Percentiles rank a stretch among this genome's conserved stretches.
Evolutionary conservation across 2,113 vertebrate species (phyloP).

Genomic region (Podiceps cristatus): DNA sequence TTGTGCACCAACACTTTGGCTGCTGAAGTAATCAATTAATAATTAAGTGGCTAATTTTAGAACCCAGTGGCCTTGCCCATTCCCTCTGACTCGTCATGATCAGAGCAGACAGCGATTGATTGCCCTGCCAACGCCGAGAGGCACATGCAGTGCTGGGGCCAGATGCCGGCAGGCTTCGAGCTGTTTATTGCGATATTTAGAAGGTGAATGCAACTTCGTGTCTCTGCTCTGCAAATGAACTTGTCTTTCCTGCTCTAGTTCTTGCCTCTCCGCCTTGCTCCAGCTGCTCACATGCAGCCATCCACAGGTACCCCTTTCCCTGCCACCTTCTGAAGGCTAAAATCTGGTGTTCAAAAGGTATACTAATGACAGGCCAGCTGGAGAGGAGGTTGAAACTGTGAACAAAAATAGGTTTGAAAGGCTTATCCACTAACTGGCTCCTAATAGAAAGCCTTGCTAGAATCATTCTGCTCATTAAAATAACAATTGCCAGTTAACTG

Average conservation of each 20-base stretch:
- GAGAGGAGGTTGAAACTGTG: not conserved
- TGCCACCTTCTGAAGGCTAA: not conserved
- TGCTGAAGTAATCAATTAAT: slow-evolving; percentile 73
- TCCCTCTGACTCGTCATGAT: not conserved
- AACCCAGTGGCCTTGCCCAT: not conserved
- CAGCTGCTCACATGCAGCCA: not conserved
- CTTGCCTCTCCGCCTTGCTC: not conserved
- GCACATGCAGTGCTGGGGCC: not conserved
- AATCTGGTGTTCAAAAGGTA: not conserved
- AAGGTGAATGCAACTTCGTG: not conserved
- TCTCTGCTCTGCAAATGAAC: not conserved
- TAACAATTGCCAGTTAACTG: not conserved
- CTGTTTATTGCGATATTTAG: not conserved
- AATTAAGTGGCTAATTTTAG: slow-evolving; percentile 74
- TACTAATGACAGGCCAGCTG: not conserved
- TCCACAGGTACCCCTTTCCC: not conserved
- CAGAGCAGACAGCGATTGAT: slow-evolving; percentile 65
- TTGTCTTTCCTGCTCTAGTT: not conserved
- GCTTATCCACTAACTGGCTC: not conserved
- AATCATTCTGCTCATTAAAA: slow-evolving; percentile 6
- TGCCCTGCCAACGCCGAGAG: not conserved
- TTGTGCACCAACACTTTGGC: not conserved
- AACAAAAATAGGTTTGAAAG: slow-evolving; percentile 35
- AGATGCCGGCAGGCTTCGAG: not conserved
- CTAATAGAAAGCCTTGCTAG: not conserved